Percentiles rank a stretch among this genome's conserved stretches.
phyloP scores from a whole-genome alignment of 2,113 vertebrate genomes.

The Urocitellus parryii region DNA sequence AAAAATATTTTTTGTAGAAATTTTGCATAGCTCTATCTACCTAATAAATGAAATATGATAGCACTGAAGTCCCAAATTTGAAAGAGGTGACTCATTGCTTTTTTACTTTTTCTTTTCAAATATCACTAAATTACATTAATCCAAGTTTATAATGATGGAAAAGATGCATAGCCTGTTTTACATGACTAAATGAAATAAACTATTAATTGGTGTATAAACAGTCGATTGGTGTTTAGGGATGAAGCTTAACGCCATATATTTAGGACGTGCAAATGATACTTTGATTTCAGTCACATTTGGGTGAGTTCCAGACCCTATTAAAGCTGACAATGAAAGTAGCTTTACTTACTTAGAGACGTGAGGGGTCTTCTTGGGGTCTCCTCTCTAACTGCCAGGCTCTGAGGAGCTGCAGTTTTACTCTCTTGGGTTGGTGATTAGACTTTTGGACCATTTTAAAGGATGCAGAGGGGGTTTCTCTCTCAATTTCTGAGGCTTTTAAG shows the following conservation, averaged over 20 bases:
- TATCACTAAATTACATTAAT: conserved; percentile 53
- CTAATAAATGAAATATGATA: conserved; percentile 15
- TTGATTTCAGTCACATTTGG: conserved; percentile 70
- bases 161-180: conserved; percentile 52
- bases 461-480: conserved; percentile 53
- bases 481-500: conserved; percentile 84
- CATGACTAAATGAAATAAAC: conserved; percentile 72
- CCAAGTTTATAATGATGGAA: conserved; percentile 52
- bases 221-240: conserved; percentile 61
- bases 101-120: conserved; percentile 25
- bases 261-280: conserved; percentile 66
- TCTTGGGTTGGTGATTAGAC: conserved; percentile 86
- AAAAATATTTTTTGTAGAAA: conserved; percentile 58
- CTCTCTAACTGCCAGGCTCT: conserved; percentile 71
- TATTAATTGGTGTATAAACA: conserved; percentile 61
- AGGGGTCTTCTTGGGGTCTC: conserved; percentile 67
- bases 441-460: conserved; percentile 86
- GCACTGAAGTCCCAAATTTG: neutral
- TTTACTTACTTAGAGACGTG: conserved; percentile 65
- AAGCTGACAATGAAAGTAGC: conserved; percentile 56
- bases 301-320: conserved; percentile 77
- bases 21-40: conserved; percentile 31
- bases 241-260: conserved; percentile 38
- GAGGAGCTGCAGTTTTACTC: conserved; percentile 75
- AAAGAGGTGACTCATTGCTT: neutral